phyloP scores from a whole-genome alignment of 2,888 invertebrate genomes.

The Sepiola atlantica region DNA sequence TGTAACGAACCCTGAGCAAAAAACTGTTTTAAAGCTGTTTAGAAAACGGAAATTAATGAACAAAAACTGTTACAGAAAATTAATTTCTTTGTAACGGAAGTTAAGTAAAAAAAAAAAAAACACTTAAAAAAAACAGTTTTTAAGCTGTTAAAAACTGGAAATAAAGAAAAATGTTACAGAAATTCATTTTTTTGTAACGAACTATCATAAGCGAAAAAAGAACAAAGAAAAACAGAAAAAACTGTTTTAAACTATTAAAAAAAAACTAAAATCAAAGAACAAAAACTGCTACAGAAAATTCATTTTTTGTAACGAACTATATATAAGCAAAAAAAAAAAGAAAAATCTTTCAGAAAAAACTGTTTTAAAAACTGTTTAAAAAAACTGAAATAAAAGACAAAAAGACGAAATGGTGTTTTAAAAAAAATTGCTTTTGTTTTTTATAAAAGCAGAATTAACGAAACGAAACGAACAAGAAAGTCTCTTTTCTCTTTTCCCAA shows the following conservation, averaged over 20 bases:
- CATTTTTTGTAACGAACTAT: constrained; percentile 6
- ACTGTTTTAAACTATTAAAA: too few relatives aligned
- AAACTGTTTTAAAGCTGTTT: background rate
- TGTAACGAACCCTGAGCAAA: background rate
- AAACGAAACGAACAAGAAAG: background rate
- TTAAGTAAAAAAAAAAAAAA: too few relatives aligned
- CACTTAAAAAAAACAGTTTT: too few relatives aligned
- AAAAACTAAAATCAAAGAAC: too few relatives aligned
- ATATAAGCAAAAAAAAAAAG: too few relatives aligned
- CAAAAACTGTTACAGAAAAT: background rate
- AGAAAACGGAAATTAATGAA: background rate
- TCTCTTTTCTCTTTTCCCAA: constrained; percentile 32
- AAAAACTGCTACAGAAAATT: background rate
- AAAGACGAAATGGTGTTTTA: background rate
- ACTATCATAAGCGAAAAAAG: background rate
- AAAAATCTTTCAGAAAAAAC: background rate
- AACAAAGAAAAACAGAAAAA: background rate
- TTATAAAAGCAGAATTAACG: constrained; percentile 1
- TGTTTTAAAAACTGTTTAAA: background rate
- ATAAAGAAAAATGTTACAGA: too few relatives aligned
- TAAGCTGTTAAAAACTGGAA: too few relatives aligned
- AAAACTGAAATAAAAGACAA: background rate
- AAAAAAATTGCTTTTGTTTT: background rate
- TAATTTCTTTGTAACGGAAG: too few relatives aligned
- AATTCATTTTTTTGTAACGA: background rate